These are phyloP conservation scores for Mellivora capensis DNA, from an alignment of 2,113 vertebrate species.

Conservation along the genomic window DNA sequence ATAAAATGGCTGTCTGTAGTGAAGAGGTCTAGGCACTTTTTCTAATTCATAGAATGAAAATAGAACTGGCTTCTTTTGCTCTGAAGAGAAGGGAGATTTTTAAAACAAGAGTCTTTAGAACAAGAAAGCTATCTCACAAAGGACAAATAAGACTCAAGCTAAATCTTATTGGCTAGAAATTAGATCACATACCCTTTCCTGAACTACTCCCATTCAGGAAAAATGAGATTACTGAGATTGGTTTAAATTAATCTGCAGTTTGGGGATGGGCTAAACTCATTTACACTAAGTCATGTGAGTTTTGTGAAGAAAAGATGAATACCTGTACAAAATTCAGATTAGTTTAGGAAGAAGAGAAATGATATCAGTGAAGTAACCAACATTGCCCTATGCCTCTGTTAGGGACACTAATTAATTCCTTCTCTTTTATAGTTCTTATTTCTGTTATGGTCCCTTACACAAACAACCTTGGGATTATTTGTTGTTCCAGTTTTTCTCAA, in stretches of 20 bases:
- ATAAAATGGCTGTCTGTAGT: not conserved
- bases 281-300: not conserved
- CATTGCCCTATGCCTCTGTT: not conserved
- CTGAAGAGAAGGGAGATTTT: not conserved
- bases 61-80: not conserved
- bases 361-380: not conserved
- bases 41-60: not conserved
- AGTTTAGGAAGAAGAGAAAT: not conserved
- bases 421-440: not conserved
- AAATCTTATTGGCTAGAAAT: not conserved
- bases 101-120: not conserved
- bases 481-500: not conserved
- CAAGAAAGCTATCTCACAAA: not conserved
- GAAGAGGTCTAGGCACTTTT: not conserved
- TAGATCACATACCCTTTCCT: not conserved
- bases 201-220: not conserved
- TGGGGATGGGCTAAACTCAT: not conserved
- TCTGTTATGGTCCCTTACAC: not conserved
- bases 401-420: not conserved
- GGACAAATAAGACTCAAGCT: not conserved
- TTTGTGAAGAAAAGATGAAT: not conserved
- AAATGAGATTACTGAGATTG: not conserved
- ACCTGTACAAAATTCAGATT: not conserved
- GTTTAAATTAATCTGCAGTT: not conserved
- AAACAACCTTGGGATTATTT: not conserved